Evolutionary conservation across 1,140 invertebrate genomes (phyloP).

Genomic region (Eumeta japonica): DNA sequence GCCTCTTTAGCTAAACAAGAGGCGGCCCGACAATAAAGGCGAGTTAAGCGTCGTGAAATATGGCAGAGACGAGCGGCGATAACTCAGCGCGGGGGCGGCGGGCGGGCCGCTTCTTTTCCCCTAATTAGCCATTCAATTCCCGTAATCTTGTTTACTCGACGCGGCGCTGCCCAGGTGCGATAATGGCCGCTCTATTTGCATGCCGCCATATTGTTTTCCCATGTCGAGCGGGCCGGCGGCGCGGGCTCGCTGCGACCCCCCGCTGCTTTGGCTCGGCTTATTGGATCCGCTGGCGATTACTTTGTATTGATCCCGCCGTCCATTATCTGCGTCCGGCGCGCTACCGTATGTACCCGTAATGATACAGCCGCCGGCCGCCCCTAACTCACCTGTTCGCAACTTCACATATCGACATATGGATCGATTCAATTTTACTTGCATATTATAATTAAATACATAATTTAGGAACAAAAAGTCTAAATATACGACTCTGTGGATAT

Average conservation of each 20-base stretch:
- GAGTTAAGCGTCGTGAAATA: constrained; percentile 53
- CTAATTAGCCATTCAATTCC: constrained; percentile 56
- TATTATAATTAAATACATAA: too few relatives aligned
- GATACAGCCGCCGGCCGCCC: too few relatives aligned
- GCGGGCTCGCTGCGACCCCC: constrained; percentile 37
- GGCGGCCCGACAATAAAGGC: constrained; percentile 48
- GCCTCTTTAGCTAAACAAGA: constrained; percentile 51
- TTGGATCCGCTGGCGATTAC: constrained; percentile 54
- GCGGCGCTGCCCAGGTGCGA: constrained; percentile 51
- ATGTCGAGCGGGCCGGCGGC: constrained; percentile 34
- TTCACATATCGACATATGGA: too few relatives aligned
- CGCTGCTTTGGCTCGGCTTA: constrained; percentile 52
- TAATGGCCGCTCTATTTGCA: constrained; percentile 56
- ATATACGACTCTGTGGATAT: too few relatives aligned
- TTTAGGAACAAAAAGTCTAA: too few relatives aligned
- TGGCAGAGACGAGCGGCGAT: constrained; percentile 45
- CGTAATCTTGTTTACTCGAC: constrained; percentile 55
- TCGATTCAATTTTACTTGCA: too few relatives aligned
- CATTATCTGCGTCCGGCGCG: constrained; percentile 55
- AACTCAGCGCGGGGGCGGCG: constrained; percentile 30
- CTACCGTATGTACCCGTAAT: too few relatives aligned
- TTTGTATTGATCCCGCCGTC: constrained; percentile 54
- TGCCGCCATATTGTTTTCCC: constrained; percentile 55
- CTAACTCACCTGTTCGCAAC: too few relatives aligned
- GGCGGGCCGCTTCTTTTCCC: constrained; percentile 45